phyloP scores from a whole-genome alignment of 2,113 vertebrate species.

The Chamaetylas fuelleborni region DNA sequence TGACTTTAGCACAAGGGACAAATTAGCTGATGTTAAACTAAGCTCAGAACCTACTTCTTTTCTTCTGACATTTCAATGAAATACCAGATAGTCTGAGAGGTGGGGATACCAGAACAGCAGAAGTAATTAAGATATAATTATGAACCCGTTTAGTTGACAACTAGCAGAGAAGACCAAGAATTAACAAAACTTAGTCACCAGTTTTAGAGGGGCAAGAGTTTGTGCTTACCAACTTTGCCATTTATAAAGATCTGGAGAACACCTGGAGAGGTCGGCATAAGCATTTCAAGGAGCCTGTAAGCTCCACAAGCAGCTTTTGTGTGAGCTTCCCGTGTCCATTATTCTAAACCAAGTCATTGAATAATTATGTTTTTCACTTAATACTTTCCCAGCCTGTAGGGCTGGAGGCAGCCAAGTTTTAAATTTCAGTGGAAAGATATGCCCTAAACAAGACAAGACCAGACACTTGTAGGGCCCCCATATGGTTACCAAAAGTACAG shows the following conservation, averaged over 20 bases:
- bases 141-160: neutral
- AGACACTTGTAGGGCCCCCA: neutral
- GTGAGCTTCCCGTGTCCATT: neutral
- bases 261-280: neutral
- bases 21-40: conserved; percentile 11
- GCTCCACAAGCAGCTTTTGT: neutral
- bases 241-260: neutral
- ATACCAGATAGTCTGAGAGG: conserved; percentile 12
- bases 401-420: neutral
- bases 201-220: neutral
- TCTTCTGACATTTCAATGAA: conserved; percentile 14
- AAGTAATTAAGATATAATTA: neutral
- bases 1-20: neutral
- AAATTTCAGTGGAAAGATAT: neutral
- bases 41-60: conserved; percentile 2
- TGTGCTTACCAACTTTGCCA: neutral
- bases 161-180: neutral
- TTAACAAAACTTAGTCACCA: neutral
- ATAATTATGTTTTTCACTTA: neutral
- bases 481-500: neutral
- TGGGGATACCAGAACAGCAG: neutral
- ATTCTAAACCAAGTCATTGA: neutral
- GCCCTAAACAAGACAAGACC: neutral
- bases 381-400: neutral
- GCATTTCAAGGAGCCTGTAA: neutral